phyloP scores from a whole-genome alignment of 2,797 vertebrate genomes.

The Hydrophis major region DNA sequence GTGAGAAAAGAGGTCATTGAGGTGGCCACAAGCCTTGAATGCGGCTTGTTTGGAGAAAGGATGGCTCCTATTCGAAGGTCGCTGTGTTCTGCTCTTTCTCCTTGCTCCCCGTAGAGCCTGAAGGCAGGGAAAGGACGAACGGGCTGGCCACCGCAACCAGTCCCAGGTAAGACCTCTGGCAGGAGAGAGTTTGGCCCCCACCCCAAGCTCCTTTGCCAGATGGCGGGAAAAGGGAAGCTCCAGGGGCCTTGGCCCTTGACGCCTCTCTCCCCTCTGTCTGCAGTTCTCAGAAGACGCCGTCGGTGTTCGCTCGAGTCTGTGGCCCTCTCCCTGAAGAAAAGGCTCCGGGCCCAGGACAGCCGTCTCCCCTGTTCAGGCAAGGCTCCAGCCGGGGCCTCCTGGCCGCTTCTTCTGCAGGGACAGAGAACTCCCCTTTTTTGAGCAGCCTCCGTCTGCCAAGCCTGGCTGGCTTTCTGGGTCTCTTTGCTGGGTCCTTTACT shows the following conservation, averaged over 20 bases:
- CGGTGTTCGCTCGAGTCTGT: constrained; percentile 85
- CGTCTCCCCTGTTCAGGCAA: constrained; percentile 75
- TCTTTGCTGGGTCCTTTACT: background rate
- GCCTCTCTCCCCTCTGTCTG: constrained; percentile 16
- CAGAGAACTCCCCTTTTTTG: background rate
- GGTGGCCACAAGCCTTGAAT: background rate
- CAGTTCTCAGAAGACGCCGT: constrained; percentile 73
- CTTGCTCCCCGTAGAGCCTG: constrained; percentile 60
- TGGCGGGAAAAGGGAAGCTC: background rate
- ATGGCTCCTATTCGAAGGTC: background rate
- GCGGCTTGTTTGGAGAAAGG: background rate
- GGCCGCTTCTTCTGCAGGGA: background rate
- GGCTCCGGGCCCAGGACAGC: constrained; percentile 60
- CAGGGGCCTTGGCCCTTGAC: background rate
- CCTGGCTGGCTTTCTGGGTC: background rate
- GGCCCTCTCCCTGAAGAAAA: constrained; percentile 80
- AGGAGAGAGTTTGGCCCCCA: background rate
- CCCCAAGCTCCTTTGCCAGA: no score
- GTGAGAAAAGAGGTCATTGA: background rate
- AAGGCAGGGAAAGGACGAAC: constrained; percentile 6
- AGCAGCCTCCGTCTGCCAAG: background rate
- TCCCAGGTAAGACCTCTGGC: background rate
- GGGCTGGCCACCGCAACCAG: background rate
- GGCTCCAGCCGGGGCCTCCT: background rate
- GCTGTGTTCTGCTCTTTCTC: background rate